phyloP scores from a whole-genome alignment of 1,140 invertebrate species.

The Cherax destructor region DNA sequence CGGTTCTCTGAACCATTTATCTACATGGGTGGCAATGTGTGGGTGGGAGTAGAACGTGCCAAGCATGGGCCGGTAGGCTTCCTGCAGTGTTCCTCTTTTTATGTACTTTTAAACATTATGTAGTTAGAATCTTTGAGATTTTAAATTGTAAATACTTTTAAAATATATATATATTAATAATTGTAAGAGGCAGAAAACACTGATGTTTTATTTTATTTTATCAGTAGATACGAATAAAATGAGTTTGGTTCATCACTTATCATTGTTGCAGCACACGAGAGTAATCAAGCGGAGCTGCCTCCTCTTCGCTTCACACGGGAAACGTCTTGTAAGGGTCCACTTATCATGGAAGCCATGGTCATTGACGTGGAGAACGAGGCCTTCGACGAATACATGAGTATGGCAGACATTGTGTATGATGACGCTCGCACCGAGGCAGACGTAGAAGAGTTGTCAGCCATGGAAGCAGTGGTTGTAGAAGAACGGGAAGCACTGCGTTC shows the following conservation, averaged over 20 bases:
- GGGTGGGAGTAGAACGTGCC: too few relatives aligned
- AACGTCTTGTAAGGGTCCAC: conserved; percentile 88
- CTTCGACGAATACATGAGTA: conserved; percentile 86
- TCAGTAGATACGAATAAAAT: neutral
- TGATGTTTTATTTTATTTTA: too few relatives aligned
- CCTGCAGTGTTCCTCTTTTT: too few relatives aligned
- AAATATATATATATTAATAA: too few relatives aligned
- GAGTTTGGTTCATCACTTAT: neutral
- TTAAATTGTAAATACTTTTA: too few relatives aligned
- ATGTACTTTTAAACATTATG: too few relatives aligned
- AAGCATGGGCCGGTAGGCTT: too few relatives aligned
- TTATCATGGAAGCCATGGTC: conserved; percentile 92
- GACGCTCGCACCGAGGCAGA: conserved; percentile 84
- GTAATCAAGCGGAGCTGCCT: conserved; percentile 91
- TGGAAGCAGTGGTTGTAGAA: conserved; percentile 67
- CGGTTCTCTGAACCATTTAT: too few relatives aligned
- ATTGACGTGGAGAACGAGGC: conserved; percentile 85
- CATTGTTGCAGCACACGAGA: conserved; percentile 77
- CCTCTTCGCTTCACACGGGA: conserved; percentile 91
- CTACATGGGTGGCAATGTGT: too few relatives aligned
- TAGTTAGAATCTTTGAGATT: too few relatives aligned
- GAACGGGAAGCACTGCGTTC: conserved; percentile 66
- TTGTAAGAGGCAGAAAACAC: too few relatives aligned
- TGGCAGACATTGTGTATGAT: conserved; percentile 79
- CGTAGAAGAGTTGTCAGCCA: conserved; percentile 85